Evolutionary conservation across 1,140 invertebrate species (phyloP), one percentile per base, ranked within the genome.

Genomic region (Drosophila sproati): DNA sequence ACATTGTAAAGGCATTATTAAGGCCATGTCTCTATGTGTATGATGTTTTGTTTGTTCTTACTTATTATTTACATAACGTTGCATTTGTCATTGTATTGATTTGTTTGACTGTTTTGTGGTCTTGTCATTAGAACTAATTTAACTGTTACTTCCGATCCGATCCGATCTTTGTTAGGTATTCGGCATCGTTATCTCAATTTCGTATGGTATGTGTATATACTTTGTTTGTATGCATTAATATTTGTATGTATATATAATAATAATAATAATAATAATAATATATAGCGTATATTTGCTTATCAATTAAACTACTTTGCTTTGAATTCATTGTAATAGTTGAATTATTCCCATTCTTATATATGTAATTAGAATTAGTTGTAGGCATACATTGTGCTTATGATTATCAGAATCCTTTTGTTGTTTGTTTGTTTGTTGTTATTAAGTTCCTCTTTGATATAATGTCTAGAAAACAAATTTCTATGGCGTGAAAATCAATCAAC

Each of bases 331-430:
- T 81, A 68, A 71, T 78, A 67, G 47, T 43, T 43, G 10, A 43
- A 43, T 69, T 41, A 39, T 32, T 60, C 50, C 34, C 32, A 20
- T 37, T 54, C 60, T 59, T 77, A 61, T 80, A 51, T 52, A 63
- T 68, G 62, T 61, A 62, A 70, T 66, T 64, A 68, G 59, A 73
- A 62, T 77, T 81, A 81, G 47, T 51, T 86, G 59, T 81, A 82
- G 41, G 39, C 12, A 34, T 76, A 77, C 68, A 78, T 89, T 87
- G 80, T 85, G 83, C 80, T 87, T 89, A 87, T 83, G 80, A 85
- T 85, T 89, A 89, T 89, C 80, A 85, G 77, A 80, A 83, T 80
- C 61, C 39, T 80, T 76, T 61, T 76, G 56, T 67, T 80, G 47
- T 60, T 47, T 31, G 55, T 37, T 60, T 61, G 54, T 57, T 77